A percentile compares a stretch with the other conserved stretches of the same genome.
These are phyloP conservation scores for Notolabrus celidotus DNA, from an alignment of 2,797 vertebrate species.

Conservation along the genomic window DNA sequence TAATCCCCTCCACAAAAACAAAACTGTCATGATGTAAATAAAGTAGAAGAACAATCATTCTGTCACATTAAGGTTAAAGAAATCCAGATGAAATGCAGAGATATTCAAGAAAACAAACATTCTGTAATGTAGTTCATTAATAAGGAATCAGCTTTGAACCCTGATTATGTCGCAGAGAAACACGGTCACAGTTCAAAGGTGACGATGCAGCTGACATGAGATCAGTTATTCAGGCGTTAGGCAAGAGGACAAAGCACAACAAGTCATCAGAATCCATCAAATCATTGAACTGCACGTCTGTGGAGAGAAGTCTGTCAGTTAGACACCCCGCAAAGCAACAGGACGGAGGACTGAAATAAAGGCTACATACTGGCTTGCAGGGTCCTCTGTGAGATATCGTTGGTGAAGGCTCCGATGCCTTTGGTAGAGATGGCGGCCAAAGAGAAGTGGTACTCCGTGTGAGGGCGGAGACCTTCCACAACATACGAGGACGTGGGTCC, in stretches of 20 bases:
- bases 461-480: conserved; percentile 93
- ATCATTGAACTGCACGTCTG: conserved; percentile 20
- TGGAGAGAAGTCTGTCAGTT: conserved; percentile 52
- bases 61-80: conserved; percentile 26
- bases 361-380: conserved; percentile 98
- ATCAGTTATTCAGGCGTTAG: conserved; percentile 23
- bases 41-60: conserved; percentile 24
- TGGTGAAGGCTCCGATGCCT: conserved; percentile 97
- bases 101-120: conserved; percentile 31
- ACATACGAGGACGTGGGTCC: conserved; percentile 89
- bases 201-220: conserved; percentile 33
- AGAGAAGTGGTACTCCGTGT: conserved; percentile 95
- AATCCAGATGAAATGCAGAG: conserved; percentile 24
- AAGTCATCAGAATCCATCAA: conserved; percentile 36
- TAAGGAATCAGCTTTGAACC: conserved; percentile 49
- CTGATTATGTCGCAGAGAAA: conserved; percentile 49
- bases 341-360: conserved; percentile 57
- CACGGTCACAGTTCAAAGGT: conserved; percentile 56
- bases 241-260: conserved; percentile 14
- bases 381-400: conserved; percentile 94
- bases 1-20: conserved; percentile 44
- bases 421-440: conserved; percentile 94
- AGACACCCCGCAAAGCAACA: conserved; percentile 52
- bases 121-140: conserved; percentile 7
- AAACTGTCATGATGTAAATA: conserved; percentile 15